These are phyloP conservation scores for Myrmophylax atrothorax DNA, from an alignment of 2,113 vertebrate genomes.

Conservation along the genomic window DNA sequence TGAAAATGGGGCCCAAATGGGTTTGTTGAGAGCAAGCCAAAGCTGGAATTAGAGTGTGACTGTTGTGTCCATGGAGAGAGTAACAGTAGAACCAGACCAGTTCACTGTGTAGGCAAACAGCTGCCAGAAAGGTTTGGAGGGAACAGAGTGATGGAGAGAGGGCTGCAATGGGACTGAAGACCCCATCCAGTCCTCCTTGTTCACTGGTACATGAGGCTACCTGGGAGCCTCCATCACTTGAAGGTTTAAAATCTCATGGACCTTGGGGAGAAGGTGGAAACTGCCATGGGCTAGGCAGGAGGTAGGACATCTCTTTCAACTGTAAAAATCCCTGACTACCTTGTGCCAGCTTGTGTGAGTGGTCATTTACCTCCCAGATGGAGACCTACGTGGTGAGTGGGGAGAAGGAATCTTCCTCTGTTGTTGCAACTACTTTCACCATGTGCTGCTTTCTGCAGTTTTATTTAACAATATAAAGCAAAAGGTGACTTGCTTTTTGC, in stretches of 20 bases:
- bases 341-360: not conserved
- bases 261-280: not conserved
- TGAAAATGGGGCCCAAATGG: not conserved
- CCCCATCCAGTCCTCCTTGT: not conserved
- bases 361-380: not conserved
- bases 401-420: not conserved
- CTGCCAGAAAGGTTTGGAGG: not conserved
- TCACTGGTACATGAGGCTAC: not conserved
- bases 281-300: not conserved
- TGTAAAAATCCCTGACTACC: not conserved
- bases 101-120: not conserved
- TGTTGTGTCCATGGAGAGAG: not conserved
- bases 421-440: not conserved
- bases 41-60: not conserved
- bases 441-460: not conserved
- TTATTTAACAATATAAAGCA: not conserved
- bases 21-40: not conserved
- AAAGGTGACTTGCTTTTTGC: not conserved
- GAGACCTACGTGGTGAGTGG: not conserved
- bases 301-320: not conserved
- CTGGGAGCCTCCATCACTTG: not conserved
- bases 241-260: not conserved
- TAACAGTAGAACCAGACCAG: fast-evolving
- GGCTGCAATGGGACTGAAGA: not conserved
- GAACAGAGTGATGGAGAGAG: not conserved